These are phyloP conservation scores for Ruditapes philippinarum DNA, from an alignment of 1,140 invertebrate species.

Conservation along the genomic window DNA sequence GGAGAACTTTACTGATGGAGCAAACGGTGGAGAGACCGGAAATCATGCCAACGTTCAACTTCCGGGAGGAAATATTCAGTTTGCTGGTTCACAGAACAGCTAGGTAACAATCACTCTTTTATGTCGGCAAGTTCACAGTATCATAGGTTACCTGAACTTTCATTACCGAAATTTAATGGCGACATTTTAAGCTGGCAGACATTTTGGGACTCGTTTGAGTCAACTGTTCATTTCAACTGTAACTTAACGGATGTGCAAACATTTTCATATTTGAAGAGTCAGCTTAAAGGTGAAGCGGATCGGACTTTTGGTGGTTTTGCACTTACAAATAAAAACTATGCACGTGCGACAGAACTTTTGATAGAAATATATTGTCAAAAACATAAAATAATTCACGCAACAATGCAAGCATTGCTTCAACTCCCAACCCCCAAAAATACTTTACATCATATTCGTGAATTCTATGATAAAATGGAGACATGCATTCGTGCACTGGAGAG, in stretches of 20 bases:
- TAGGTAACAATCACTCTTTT: too few species aligned
- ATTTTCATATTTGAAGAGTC: conserved; percentile 12
- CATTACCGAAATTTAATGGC: conserved; percentile 49
- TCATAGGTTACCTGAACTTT: conserved; percentile 48
- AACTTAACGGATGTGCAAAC: conserved; percentile 29
- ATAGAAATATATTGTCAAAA: conserved; percentile 9
- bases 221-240: neutral
- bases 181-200: conserved; percentile 61
- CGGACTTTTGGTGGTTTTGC: neutral
- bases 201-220: conserved; percentile 33
- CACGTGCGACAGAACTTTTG: neutral
- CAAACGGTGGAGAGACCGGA: neutral
- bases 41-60: neutral
- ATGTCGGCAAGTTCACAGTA: too few species aligned
- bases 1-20: neutral
- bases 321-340: conserved; percentile 22
- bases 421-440: neutral
- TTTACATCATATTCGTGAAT: neutral
- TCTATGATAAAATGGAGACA: conserved; percentile 52
- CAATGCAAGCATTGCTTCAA: conserved; percentile 24
- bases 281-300: neutral
- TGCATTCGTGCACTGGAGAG: conserved; percentile 14
- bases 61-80: neutral
- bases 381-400: conserved; percentile 27
- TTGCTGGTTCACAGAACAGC: too few species aligned